These are phyloP conservation scores for Leucoma salicis DNA, from an alignment of 2,888 invertebrate genomes.

Conservation along the genomic window DNA sequence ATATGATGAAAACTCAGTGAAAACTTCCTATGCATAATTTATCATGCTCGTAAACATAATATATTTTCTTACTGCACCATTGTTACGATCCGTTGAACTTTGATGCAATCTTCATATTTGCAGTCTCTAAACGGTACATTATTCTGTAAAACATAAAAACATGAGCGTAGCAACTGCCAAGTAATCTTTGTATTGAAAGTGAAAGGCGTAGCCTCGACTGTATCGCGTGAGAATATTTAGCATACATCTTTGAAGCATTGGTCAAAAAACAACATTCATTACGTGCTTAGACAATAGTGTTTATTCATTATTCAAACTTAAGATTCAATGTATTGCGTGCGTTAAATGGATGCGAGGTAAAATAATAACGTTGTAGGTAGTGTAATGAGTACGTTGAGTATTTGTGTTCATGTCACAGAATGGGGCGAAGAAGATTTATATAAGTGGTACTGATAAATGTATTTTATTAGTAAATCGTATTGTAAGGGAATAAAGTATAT, in stretches of 20 bases:
- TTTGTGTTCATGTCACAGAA: constrained; percentile 31
- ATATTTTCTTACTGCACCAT: constrained; percentile 8
- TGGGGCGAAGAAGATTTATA: constrained; percentile 34
- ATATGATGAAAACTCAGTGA: too few relatives aligned
- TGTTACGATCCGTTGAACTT: constrained; percentile 25
- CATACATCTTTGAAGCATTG: constrained; percentile 5
- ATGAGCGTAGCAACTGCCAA: constrained; percentile 21
- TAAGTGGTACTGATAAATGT: constrained; percentile 27
- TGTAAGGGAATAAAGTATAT: constrained; percentile 17
- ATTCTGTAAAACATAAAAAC: constrained; percentile 32
- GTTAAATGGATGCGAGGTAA: neutral
- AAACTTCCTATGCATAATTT: too few relatives aligned
- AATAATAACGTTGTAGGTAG: constrained; percentile 15
- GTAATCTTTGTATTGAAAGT: constrained; percentile 47
- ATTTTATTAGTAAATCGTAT: constrained; percentile 15
- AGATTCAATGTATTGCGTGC: constrained; percentile 24
- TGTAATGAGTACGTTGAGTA: constrained; percentile 20
- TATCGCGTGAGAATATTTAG: constrained; percentile 39
- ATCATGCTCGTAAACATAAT: too few relatives aligned
- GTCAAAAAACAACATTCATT: constrained; percentile 22
- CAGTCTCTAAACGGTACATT: constrained; percentile 21
- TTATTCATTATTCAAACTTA: constrained; percentile 12
- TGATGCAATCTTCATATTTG: constrained; percentile 14
- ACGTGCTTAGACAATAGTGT: constrained; percentile 12
- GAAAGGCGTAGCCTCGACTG: constrained; percentile 52